Evolutionary conservation across 2,113 vertebrate genomes (phyloP).

Genomic region (Upupa epops): DNA sequence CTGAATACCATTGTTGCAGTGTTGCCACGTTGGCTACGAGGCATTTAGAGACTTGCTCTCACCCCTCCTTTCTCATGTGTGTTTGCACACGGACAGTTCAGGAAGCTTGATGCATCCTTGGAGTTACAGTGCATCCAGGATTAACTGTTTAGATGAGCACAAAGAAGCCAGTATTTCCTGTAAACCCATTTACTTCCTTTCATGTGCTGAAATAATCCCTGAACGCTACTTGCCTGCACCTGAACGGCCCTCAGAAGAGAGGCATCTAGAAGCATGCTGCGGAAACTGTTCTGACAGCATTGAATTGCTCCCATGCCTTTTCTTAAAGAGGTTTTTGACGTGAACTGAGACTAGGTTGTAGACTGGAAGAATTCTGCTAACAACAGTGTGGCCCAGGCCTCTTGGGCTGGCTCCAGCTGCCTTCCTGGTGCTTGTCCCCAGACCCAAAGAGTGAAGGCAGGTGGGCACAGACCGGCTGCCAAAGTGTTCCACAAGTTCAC

Average conservation of each 20-base stretch:
- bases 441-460: neutral
- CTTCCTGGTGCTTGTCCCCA: neutral
- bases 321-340: neutral
- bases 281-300: neutral
- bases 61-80: neutral
- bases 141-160: neutral
- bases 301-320: neutral
- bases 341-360: neutral
- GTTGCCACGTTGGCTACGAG: accelerated
- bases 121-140: neutral
- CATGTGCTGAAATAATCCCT: neutral
- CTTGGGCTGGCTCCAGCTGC: neutral
- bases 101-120: neutral
- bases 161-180: neutral
- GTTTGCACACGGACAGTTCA: neutral
- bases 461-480: neutral
- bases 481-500: neutral
- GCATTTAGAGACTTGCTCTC: neutral
- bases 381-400: neutral
- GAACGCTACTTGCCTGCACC: neutral
- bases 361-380: neutral
- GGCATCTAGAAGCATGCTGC: neutral
- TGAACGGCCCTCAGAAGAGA: neutral
- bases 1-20: neutral
- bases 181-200: neutral